phyloP scores from a whole-genome alignment of 2,113 vertebrate genomes.

The Hippocampus barbouri region DNA sequence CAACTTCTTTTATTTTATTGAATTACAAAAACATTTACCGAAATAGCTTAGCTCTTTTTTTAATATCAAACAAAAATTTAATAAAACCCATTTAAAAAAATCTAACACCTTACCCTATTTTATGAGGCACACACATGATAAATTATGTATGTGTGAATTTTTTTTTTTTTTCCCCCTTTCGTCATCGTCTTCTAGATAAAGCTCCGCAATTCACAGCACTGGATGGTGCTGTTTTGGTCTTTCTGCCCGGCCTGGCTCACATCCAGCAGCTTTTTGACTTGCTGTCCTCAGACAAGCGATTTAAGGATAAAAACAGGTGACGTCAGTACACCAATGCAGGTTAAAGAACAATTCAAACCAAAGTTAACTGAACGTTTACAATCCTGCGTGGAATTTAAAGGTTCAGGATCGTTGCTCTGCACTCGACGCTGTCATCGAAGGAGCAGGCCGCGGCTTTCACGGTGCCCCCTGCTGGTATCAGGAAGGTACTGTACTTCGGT shows the following conservation, averaged over 20 bases:
- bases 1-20: too few relatives aligned
- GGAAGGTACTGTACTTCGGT: slow-evolving; percentile 80
- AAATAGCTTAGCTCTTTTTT: too few relatives aligned
- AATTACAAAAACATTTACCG: too few relatives aligned
- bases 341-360: neutral
- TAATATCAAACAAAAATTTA: too few relatives aligned
- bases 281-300: slow-evolving; percentile 85
- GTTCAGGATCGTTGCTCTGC: slow-evolving; percentile 85
- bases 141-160: neutral
- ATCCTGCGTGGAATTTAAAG: slow-evolving; percentile 53
- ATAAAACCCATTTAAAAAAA: too few relatives aligned
- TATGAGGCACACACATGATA: too few relatives aligned
- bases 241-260: slow-evolving; percentile 92
- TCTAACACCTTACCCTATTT: too few relatives aligned
- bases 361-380: neutral
- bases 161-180: neutral
- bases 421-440: slow-evolving; percentile 92
- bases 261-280: slow-evolving; percentile 92
- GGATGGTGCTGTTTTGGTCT: slow-evolving; percentile 88
- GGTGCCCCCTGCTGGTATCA: slow-evolving; percentile 83
- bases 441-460: slow-evolving; percentile 92
- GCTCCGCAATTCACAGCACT: slow-evolving; percentile 82
- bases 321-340: neutral
- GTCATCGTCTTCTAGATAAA: slow-evolving; percentile 70
- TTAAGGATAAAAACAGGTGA: slow-evolving; percentile 82